Percentiles rank a stretch among this genome's conserved stretches.
phyloP scores from a whole-genome alignment of 2,113 vertebrate genomes.

The Coregonus clupeaformis region DNA sequence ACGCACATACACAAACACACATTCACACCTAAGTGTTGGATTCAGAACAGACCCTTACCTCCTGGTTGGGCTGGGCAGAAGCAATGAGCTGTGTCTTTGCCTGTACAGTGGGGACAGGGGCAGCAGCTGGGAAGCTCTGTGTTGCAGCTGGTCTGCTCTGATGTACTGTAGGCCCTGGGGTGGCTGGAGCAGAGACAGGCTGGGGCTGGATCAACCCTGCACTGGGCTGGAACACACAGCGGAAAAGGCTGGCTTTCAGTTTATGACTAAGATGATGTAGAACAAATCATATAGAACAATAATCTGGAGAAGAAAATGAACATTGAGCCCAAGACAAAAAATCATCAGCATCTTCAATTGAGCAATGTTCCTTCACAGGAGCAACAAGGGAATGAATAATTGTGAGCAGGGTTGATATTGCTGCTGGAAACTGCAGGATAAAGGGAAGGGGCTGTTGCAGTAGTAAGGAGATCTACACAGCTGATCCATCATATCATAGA shows the following conservation, averaged over 20 bases:
- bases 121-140: slow-evolving; percentile 53
- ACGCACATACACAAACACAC: too few relatives aligned
- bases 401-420: not conserved
- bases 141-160: slow-evolving; percentile 42
- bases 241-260: not conserved
- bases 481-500: not conserved
- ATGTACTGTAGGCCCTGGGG: slow-evolving; percentile 47
- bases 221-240: slow-evolving; percentile 48
- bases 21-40: too few relatives aligned
- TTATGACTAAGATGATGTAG: not conserved
- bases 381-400: not conserved
- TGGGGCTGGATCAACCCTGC: slow-evolving; percentile 4
- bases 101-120: slow-evolving; percentile 39
- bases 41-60: slow-evolving; percentile 18
- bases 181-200: slow-evolving; percentile 56
- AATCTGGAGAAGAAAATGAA: too few relatives aligned
- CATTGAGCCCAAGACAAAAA: too few relatives aligned
- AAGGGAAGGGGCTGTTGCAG: not conserved
- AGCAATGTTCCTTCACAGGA: not conserved
- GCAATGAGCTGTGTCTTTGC: slow-evolving; percentile 41
- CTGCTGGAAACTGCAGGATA: not conserved
- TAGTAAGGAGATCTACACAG: not conserved
- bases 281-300: too few relatives aligned
- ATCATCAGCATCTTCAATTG: not conserved
- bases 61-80: slow-evolving; percentile 35